These are phyloP conservation scores for Erpornis zantholeuca DNA, from an alignment of 2,113 vertebrate genomes.

Conservation along the genomic window DNA sequence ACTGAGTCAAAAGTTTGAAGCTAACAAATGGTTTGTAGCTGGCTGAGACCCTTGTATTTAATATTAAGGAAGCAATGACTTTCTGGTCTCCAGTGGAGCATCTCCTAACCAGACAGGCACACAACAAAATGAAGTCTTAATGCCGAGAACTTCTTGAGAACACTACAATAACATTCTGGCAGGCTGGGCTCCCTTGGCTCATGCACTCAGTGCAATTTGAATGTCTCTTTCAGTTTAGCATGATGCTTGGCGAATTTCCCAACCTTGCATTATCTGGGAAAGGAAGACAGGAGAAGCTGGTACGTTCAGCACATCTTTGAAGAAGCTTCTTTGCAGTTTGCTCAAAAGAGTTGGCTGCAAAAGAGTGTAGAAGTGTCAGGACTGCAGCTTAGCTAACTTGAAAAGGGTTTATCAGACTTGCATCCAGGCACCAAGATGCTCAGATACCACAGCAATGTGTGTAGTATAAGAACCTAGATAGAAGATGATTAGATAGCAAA, in stretches of 20 bases:
- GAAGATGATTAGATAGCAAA: conserved; percentile 39
- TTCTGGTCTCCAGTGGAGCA: conserved; percentile 3
- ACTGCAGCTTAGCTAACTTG: not conserved
- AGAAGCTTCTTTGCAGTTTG: conserved; percentile 15
- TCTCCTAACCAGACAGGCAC: conserved; percentile 22
- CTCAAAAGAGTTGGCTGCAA: not conserved
- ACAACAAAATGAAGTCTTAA: conserved; percentile 29
- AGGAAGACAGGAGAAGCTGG: conserved; percentile 16
- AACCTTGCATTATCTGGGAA: conserved; percentile 36
- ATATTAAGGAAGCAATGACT: not conserved
- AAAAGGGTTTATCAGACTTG: conserved; percentile 20
- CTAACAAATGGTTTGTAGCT: not conserved
- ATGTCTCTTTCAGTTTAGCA: conserved; percentile 17
- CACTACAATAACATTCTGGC: conserved; percentile 14
- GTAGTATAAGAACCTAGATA: conserved; percentile 52
- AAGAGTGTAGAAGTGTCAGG: not conserved
- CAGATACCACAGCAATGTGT: conserved; percentile 54
- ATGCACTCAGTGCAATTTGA: conserved; percentile 16
- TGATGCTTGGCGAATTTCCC: conserved; percentile 46
- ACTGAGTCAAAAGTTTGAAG: not conserved
- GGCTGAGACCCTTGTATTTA: not conserved
- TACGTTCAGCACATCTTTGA: conserved; percentile 1
- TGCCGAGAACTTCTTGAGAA: not conserved
- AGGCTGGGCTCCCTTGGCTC: conserved; percentile 33
- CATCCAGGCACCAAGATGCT: conserved; percentile 50